Evolutionary conservation across 2,888 invertebrate species (phyloP).

Genomic region (Auanema sp.): DNA sequence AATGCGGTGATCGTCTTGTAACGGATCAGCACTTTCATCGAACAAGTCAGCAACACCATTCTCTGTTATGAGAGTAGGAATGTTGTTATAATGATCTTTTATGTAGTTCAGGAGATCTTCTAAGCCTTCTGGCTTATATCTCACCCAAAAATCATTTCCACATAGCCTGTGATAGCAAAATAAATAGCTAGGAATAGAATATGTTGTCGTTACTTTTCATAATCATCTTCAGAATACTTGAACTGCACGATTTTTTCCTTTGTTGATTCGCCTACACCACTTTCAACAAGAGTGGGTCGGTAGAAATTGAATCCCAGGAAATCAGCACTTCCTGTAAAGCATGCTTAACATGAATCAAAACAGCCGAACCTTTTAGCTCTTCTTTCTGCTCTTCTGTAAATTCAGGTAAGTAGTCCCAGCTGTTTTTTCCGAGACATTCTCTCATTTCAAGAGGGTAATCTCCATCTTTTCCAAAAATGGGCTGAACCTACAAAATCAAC

Average conservation of each 20-base stretch:
- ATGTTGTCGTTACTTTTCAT: slow-evolving; percentile 42
- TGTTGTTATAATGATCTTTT: slow-evolving; percentile 70
- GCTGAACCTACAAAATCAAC: slow-evolving; percentile 22
- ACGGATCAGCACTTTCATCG: slow-evolving; percentile 20
- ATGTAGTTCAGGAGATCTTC: slow-evolving; percentile 71
- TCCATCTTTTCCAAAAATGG: slow-evolving; percentile 27
- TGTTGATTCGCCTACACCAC: slow-evolving; percentile 4
- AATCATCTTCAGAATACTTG: slow-evolving; percentile 14
- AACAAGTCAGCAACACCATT: slow-evolving; percentile 29
- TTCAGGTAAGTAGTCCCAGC: slow-evolving; percentile 22
- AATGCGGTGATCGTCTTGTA: slow-evolving; percentile 42
- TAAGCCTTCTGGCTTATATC: slow-evolving; percentile 70
- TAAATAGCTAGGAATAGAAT: too few relatives aligned
- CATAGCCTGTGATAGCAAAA: too few relatives aligned
- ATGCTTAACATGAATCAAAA: background rate
- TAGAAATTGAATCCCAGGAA: slow-evolving; percentile 79
- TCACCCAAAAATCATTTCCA: slow-evolving; percentile 45
- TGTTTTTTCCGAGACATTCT: slow-evolving; percentile 13
- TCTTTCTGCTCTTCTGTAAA: slow-evolving; percentile 38
- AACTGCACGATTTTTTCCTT: slow-evolving; percentile 9
- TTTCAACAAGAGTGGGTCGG: slow-evolving; percentile 65
- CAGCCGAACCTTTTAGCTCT: slow-evolving; percentile 2
- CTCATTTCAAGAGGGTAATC: slow-evolving; percentile 37
- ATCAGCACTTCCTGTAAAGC: slow-evolving; percentile 71
- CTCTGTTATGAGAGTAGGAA: slow-evolving; percentile 68